These are phyloP conservation scores for Lepisosteus osseus DNA, from an alignment of 2,113 vertebrate genomes.

Conservation along the genomic window DNA sequence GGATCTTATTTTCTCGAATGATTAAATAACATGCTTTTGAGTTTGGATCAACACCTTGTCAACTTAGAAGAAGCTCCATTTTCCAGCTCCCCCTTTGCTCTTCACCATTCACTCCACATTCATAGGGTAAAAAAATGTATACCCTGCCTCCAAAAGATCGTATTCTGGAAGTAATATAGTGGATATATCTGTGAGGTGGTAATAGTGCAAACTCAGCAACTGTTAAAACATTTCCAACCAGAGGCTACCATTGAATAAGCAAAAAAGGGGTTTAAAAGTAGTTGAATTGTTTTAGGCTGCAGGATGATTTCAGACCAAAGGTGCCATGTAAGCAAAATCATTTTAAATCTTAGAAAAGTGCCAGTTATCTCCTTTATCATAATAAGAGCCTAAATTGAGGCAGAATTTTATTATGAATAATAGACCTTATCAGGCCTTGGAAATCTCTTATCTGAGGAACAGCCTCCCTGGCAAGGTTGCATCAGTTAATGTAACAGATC, in stretches of 20 bases:
- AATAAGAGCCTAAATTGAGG: conserved; percentile 37
- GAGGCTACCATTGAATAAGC: not conserved
- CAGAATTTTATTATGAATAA: conserved; percentile 38
- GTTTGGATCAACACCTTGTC: too few species aligned
- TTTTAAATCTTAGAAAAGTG: conserved; percentile 29
- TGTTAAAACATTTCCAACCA: not conserved
- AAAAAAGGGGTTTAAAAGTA: conserved; percentile 1
- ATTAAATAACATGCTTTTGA: too few species aligned
- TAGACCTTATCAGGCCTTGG: conserved; percentile 28
- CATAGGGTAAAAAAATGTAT: conserved; percentile 9
- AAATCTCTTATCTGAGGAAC: conserved; percentile 44
- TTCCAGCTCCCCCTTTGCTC: not conserved
- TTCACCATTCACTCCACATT: not conserved
- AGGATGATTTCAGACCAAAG: conserved; percentile 21
- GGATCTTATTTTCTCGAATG: too few species aligned
- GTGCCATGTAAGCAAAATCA: conserved; percentile 26
- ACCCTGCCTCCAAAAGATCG: conserved; percentile 7
- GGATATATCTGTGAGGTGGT: conserved; percentile 9
- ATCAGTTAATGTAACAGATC: conserved; percentile 49
- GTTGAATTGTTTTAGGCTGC: conserved; percentile 16
- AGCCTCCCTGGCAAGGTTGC: conserved; percentile 31
- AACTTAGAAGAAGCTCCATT: not conserved
- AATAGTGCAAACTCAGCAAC: conserved; percentile 19
- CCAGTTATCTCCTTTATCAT: conserved; percentile 26
- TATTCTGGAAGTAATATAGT: conserved; percentile 3